These are phyloP conservation scores for Avahi laniger DNA, from an alignment of 2,797 vertebrate genomes.

Conservation along the genomic window DNA sequence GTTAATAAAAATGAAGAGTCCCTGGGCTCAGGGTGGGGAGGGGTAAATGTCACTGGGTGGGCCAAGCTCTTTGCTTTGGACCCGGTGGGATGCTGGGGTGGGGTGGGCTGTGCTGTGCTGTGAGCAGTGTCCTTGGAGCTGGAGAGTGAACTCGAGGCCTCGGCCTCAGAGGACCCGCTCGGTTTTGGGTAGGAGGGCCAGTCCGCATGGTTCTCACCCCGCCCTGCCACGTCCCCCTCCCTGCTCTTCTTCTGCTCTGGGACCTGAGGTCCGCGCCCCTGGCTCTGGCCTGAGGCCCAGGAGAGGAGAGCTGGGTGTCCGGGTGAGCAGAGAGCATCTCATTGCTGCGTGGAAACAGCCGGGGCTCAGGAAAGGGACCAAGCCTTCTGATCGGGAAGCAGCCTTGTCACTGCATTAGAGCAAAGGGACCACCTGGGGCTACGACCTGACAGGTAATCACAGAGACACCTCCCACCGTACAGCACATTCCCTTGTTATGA, in stretches of 20 bases:
- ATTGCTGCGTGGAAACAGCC: background rate
- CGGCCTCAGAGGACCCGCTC: background rate
- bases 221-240: background rate
- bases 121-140: background rate
- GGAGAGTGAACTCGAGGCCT: background rate
- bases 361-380: background rate
- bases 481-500: rapidly evolving
- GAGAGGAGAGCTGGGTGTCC: background rate
- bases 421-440: too few species aligned
- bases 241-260: background rate
- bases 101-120: background rate
- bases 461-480: rapidly evolving
- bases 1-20: background rate
- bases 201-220: background rate
- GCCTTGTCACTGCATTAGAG: rapidly evolving
- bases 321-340: rapidly evolving
- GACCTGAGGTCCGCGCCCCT: background rate
- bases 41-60: background rate
- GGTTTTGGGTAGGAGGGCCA: background rate
- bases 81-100: rapidly evolving
- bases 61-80: background rate
- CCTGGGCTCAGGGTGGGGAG: background rate
- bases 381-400: background rate
- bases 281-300: background rate
- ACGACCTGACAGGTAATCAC: background rate